Base-by-base conservation (phyloP, 35 echinoderm and acorn worm genomes). In the Acanthaster planci region DNA sequence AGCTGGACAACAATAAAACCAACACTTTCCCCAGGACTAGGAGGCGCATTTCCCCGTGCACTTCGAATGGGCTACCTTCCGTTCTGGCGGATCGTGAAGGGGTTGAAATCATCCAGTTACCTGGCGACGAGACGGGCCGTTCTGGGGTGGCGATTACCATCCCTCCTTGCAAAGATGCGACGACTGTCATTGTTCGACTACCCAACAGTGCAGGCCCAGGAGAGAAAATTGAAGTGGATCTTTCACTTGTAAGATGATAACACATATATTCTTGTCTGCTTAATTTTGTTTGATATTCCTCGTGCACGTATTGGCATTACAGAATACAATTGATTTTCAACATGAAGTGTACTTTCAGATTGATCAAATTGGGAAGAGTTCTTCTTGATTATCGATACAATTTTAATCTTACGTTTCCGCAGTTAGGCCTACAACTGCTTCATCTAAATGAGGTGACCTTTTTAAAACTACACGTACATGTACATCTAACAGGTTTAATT, bases 241-340 rank as follows among this genome's bases (percentile, higher is more conserved):
- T 30, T 14, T 72, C 64, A 72, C 64, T 26, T 34, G 64, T 72
- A 72, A 72, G 64, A 72, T 72, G 34, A 31, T 72, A 9, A 72
- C 12, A 47, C 12, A n/a, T n/a, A n/a, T 47, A 4, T 47, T 47
- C 4, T 47, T 47, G 42, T 47, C 12, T 47, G 42, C 12, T 47
- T 4, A 12, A 12, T 12, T 47, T 12, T 47, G 4, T 47, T 4
- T 47, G 12, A 47, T 6, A 6, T 47, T 47, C 42, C 4, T 47
- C 12, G 4, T 47, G n/a, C n/a, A n/a, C n/a, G n/a, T n/a, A n/a
- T n/a, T n/a, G n/a, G n/a, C n/a, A n/a, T n/a, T n/a, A n/a, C n/a
- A n/a, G n/a, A n/a, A n/a, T n/a, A n/a, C n/a, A n/a, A n/a, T n/a
- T n/a, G n/a, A n/a, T n/a, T n/a, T n/a, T n/a, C n/a, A n/a, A n/a